Evolutionary conservation across 2,797 vertebrate species (phyloP).

Genomic region (Pseudochromis fuscus): DNA sequence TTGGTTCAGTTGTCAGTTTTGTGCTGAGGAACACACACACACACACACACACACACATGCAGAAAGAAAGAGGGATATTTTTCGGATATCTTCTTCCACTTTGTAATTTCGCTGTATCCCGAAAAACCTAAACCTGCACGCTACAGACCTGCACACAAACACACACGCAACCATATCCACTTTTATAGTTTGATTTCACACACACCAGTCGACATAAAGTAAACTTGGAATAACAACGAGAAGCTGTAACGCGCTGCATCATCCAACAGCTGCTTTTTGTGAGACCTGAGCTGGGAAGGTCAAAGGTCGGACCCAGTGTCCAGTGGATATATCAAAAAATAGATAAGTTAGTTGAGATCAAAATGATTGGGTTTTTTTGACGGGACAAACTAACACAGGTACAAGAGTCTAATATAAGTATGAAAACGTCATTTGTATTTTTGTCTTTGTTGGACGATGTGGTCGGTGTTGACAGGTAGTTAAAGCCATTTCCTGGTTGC

Average conservation of each 20-base stretch:
- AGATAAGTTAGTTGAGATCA: not conserved
- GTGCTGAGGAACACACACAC: constrained; percentile 14
- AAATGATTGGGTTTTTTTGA: not conserved
- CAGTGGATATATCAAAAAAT: not conserved
- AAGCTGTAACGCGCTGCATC: constrained; percentile 7
- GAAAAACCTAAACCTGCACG: too few species aligned
- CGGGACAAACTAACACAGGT: not conserved
- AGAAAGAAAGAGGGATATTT: not conserved
- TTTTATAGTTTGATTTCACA: constrained; percentile 37
- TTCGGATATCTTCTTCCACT: too few species aligned
- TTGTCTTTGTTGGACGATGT: constrained; percentile 18
- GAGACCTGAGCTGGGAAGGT: not conserved
- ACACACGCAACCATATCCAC: constrained; percentile 2
- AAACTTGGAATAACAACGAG: constrained; percentile 59
- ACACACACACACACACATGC: constrained; percentile 2
- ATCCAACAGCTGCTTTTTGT: not conserved
- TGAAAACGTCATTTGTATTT: constrained; percentile 19
- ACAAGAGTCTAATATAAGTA: not conserved
- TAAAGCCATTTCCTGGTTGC: constrained; percentile 27
- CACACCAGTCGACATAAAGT: constrained; percentile 23
- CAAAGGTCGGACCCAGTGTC: constrained; percentile 10
- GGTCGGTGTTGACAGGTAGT: constrained; percentile 6
- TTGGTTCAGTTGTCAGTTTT: constrained; percentile 31
- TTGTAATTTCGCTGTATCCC: too few species aligned
- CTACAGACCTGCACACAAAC: constrained; percentile 5